Base-by-base conservation (phyloP, 2,113 vertebrate genomes). In the Daphoenositta chrysoptera region DNA sequence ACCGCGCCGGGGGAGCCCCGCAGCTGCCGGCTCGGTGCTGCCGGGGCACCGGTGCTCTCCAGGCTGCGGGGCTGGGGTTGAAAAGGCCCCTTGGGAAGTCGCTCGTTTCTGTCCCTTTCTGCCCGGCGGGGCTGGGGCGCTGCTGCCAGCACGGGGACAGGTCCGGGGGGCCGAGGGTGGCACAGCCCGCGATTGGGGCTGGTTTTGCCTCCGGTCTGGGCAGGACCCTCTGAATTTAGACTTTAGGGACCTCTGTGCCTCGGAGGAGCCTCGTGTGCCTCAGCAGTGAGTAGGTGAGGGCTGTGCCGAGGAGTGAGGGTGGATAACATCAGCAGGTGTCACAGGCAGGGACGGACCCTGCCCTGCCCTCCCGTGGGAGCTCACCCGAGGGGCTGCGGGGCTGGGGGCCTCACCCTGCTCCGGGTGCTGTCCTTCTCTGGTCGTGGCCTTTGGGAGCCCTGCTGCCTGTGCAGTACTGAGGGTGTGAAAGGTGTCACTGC, bases 221-320 rank as follows among this genome's bases (percentile, higher is more conserved):
- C 44, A 31, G 81, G 53, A 57, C 1, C 4, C 5, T 16, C 78
- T 68, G 16, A 2, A 9, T 44, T 20, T 3, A 5, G 85, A 13
- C 3, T 63, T 33, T 35, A 4, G 11, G 40, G 65, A 33, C 0
- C 20, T 39, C 11, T 2, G 30, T 1, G 22, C 33, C 1, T 12
- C 50, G 83, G 75, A 86, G 70, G 92, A 76, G 90, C 3, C 57
- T 21, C 13, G 11, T 23, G 86, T 37, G 81, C 6, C 61, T 60
- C 72, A 15, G 81, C 85, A 21, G 61, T 21, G 90, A 53, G 80
- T 26, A 15, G 87, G 3, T 31, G 53, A 15, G 50, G 81, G 76
- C 8, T 27, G 57, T 21, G 20, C 63, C 76, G 61, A 51, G 5
- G 0, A 3, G 63, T 8, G 31, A 31, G 72, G 10, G 18, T 60